Evolutionary conservation across 2,113 vertebrate species (phyloP), one percentile per base, ranked within the genome.

Genomic region (Litocranius walleri): DNA sequence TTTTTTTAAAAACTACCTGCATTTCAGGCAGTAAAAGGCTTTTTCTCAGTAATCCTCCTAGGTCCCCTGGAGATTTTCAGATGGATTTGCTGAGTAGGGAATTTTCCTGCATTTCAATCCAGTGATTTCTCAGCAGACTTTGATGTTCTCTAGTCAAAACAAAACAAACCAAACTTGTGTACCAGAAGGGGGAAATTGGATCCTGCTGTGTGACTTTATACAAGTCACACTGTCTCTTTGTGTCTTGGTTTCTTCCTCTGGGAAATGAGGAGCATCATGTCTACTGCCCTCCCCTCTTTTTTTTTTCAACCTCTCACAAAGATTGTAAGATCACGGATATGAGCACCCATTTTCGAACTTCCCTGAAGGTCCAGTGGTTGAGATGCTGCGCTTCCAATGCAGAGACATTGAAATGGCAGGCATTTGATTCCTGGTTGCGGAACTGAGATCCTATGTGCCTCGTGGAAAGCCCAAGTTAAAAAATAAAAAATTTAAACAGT

Each of bases 11-110:
- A 77, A 77, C 40, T 25, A 74, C 19, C 74, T 90, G 52, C 52
- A 25, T 54, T 91, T 85, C 25, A 29, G 82, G 17, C 40, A 48
- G 45, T 74, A 9, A 97, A 91, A 86, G 30, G 36, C 45, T 43
- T 54, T 95, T 96, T 96, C n/a, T 88, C 33, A 40, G 17, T 7
- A 27, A 67, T 29, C 61, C 52, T 87, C 40, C 52, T 25, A 4
- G 81, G 94, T 40, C 89, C 19, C 50, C 16, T 0, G 83, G 80
- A 83, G 45, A 14, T 50, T 91, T 96, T 59, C 92, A 82, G 90
- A 59, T 14, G 48, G 90, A 84, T 92, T 80, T 97, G 94, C 92
- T 71, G 94, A 97, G 88, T 61, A 84, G 95, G 92, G 74, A 77
- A 43, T 96, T 93, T 97, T 94, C 90, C 86, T 67, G 71, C 81